phyloP scores from a whole-genome alignment of 2,113 vertebrate genomes.

The Laticauda colubrina region DNA sequence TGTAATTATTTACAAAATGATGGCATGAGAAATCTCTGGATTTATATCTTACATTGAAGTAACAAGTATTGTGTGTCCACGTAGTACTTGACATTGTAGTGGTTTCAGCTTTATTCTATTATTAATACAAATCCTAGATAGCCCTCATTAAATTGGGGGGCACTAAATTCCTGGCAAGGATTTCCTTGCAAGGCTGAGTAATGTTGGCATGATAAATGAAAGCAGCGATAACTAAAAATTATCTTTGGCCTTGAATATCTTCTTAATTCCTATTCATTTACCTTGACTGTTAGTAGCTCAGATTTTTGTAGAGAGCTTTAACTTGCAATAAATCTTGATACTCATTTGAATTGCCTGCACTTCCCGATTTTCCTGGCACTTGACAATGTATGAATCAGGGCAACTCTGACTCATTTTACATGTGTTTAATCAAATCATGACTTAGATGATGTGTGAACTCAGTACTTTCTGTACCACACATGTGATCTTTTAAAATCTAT shows the following conservation, averaged over 20 bases:
- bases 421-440: neutral
- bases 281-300: neutral
- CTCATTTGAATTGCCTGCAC: neutral
- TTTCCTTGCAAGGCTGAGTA: neutral
- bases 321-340: neutral
- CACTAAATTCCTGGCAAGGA: neutral
- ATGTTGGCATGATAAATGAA: constrained; percentile 5
- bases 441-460: neutral
- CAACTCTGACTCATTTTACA: neutral
- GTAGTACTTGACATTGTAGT: constrained; percentile 69
- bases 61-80: constrained; percentile 75
- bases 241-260: neutral
- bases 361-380: neutral
- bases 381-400: neutral
- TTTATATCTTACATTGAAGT: constrained; percentile 80
- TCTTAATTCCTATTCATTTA: neutral
- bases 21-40: constrained; percentile 89
- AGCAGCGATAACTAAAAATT: neutral
- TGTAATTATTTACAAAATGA: constrained; percentile 99
- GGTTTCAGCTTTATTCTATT: constrained; percentile 69
- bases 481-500: neutral
- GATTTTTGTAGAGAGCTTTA: neutral
- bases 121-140: constrained; percentile 53
- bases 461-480: too few species aligned
- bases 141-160: neutral